Percentiles rank a stretch among this genome's conserved stretches.
Conservation (phyloP, 2,888 invertebrate genomes). For the Graphium colonna region DNA sequence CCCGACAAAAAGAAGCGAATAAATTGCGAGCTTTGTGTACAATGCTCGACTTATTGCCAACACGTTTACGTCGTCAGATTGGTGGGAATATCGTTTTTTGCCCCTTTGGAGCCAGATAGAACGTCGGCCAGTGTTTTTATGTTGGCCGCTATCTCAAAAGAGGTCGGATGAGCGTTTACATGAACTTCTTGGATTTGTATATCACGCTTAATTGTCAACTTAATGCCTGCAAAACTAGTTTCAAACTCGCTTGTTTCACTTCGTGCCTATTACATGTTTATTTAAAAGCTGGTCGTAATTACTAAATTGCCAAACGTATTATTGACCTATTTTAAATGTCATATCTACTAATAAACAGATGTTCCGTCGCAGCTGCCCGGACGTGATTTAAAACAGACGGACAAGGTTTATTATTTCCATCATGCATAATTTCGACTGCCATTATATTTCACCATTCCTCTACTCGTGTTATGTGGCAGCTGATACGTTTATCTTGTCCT, state of each 20-base stretch:
- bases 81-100: neutral
- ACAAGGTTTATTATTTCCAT: slow-evolving; percentile 6
- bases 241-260: neutral
- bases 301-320: slow-evolving; percentile 8
- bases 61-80: neutral
- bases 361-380: slow-evolving; percentile 10
- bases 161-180: neutral
- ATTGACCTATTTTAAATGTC: slow-evolving; percentile 16
- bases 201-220: neutral
- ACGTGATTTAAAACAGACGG: slow-evolving; percentile 11
- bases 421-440: neutral
- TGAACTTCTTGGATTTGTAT: neutral
- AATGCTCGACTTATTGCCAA: slow-evolving; percentile 11
- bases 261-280: neutral
- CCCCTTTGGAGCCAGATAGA: neutral
- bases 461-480: neutral
- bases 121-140: slow-evolving; percentile 9
- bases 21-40: slow-evolving; percentile 14
- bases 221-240: neutral
- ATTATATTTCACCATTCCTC: neutral
- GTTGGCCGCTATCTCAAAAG: slow-evolving; percentile 2
- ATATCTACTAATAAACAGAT: slow-evolving; percentile 20
- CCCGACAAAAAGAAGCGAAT: slow-evolving; percentile 14
- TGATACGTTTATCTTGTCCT: neutral
- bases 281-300: slow-evolving; percentile 5